Evolutionary conservation across 1,140 invertebrate species (phyloP), one percentile per base, ranked within the genome.

Genomic region (Yoshiicerus persimilis): DNA sequence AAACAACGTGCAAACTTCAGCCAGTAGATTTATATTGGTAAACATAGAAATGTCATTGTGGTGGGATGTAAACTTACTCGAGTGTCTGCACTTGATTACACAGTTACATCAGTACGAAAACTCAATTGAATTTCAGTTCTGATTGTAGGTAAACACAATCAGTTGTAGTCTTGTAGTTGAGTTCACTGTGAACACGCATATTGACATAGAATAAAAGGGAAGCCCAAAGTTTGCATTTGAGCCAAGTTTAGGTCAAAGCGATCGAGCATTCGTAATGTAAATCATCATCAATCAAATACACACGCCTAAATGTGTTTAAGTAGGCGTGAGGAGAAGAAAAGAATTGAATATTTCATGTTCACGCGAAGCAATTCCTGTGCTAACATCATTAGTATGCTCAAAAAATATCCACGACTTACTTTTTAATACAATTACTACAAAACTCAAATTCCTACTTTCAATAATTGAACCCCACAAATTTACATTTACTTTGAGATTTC

Each of bases 211-310:
- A 56, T 56, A n/a, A n/a, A 56, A 56, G 13, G 6, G 47, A n/a
- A 6, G 16, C 5, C 41, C 20, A 56, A 56, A 56, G n/a, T 56
- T 56, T 56, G 47, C 20, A 20, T 56, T 56, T 4, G 4, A n/a
- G 1, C 16, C 47, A 56, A 56, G 47, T 56, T 56, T 56, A 4
- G 47, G 47, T 16, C 47, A n/a, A 56, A 56, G 47, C 47, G 47
- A 56, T 56, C 47, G n/a, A 56, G 47, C 47, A 56, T 5, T n/a
- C 20, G 32, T 80, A 34, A 80, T 30, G 75, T 80, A 80, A 80
- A 34, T 80, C 75, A 80, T 70, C 64, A 70, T 80, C 75, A 80
- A 80, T 80, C 75, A 80, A 80, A 38, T 32, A 11, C 75, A 80
- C 75, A 80, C 75, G 75, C 75, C 75, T n/a, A 34, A 80, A 2